Percentiles rank a stretch among this genome's conserved stretches.
phyloP scores from a whole-genome alignment of 2,797 vertebrate genomes.

The Valencia hispanica region DNA sequence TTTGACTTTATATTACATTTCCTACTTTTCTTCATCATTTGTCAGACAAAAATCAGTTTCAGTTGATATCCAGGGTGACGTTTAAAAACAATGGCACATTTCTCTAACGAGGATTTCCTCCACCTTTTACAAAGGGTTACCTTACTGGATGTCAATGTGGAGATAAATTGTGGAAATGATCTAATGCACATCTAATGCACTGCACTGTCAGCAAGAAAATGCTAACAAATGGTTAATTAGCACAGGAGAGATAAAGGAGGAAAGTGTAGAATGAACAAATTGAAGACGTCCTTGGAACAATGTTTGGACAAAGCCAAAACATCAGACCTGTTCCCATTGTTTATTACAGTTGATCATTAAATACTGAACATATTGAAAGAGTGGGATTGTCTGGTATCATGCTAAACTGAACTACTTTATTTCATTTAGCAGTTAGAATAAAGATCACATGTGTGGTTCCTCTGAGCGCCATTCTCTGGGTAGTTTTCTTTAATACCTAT shows the following conservation, averaged over 20 bases:
- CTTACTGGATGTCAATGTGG: not conserved
- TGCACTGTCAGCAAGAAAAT: not conserved
- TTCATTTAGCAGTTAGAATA: not conserved
- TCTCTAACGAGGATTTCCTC: not conserved
- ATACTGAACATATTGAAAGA: not conserved
- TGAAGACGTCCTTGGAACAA: not conserved
- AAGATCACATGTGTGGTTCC: not conserved
- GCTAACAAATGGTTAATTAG: not conserved
- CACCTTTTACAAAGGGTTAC: not conserved
- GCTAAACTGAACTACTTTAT: not conserved
- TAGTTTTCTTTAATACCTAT: not conserved
- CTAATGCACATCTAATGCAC: not conserved
- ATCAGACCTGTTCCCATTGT: not conserved
- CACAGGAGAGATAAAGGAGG: not conserved
- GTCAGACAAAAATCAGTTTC: not conserved
- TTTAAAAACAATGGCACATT: not conserved
- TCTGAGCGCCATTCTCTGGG: not conserved
- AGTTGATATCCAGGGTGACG: not conserved
- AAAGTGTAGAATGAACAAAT: not conserved
- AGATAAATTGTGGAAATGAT: not conserved
- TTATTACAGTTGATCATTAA: not conserved
- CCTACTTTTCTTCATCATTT: not conserved
- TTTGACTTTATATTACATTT: not conserved
- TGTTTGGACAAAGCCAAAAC: not conserved
- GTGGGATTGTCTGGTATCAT: not conserved